Base-by-base conservation (phyloP, 2,888 invertebrate species). In the Tricholauxania praeusta region DNA sequence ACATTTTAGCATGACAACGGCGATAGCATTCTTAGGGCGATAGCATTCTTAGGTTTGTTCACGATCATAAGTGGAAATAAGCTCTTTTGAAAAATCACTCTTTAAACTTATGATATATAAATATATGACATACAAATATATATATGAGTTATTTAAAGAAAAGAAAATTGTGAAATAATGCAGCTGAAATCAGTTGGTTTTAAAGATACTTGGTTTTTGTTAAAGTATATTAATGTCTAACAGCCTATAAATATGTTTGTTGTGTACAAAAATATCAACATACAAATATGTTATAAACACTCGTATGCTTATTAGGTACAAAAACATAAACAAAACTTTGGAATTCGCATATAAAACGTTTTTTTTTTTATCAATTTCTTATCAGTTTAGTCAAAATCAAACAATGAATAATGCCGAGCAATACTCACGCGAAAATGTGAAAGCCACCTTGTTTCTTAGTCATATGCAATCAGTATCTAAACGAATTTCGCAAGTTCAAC, bases 351-450 rank as follows among this genome's bases (percentile, higher is more conserved):
- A 39, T 8, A 39, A 62, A 15, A 32, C 5, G 28, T 15, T 60
- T 39, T 15, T n/a, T 62, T 60, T 39, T 15, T n/a, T 62, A 62
- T 17, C 63, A 28, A 77, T 79, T 83, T 83, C 83, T 82, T 71
- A 83, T 82, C 83, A 39, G 2, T 12, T 10, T n/a, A 19, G 28
- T 14, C 19, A 12, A 55, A 62, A 73, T 59, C 75, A 70, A 71
- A 68, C 67, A 71, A 28, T 75, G 81, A 83, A 82, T 28, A 71
- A 39, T 67, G 19, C 32, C 15, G 17, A 14, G 39, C 32, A 19
- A 57, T 15, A 51, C 22, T 49, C 39, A 39, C 17, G 59, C 62
- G 17, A 53, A 70, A n/a, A n/a, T 53, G 32, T 52, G 32, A 32
- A 12, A 12, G 7, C 47, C 63, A 63, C 17, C 47, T 39, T 47